These are phyloP conservation scores for Phataginus tetradactyla DNA, from an alignment of 2,797 vertebrate genomes.

Conservation along the genomic window DNA sequence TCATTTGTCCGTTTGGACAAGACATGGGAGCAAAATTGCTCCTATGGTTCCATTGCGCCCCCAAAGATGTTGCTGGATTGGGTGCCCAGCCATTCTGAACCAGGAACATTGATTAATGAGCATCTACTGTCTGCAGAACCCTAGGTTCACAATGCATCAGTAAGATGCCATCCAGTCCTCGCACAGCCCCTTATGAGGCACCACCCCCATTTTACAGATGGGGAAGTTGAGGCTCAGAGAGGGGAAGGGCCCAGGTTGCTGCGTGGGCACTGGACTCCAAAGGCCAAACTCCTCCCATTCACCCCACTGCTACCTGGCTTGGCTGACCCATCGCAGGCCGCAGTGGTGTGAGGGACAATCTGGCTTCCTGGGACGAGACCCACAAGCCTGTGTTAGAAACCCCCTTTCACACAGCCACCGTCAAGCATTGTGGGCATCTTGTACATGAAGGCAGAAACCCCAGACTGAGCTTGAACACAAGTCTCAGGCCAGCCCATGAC, in stretches of 20 bases:
- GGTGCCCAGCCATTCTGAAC: no score
- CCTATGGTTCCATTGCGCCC: neutral
- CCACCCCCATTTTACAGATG: neutral
- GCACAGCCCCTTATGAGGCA: neutral
- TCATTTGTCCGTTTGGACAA: neutral
- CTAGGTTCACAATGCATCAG: neutral
- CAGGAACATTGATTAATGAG: neutral
- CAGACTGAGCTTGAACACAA: neutral
- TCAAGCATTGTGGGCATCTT: no score
- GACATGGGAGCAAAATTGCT: neutral
- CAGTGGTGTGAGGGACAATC: neutral
- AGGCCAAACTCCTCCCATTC: neutral
- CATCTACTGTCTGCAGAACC: neutral
- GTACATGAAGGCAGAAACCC: neutral
- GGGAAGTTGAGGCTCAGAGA: neutral
- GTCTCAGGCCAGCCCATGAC: neutral
- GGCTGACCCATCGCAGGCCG: neutral
- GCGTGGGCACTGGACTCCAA: neutral
- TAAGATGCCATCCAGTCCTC: neutral
- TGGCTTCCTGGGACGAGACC: neutral
- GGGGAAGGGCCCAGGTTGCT: neutral
- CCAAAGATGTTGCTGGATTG: neutral
- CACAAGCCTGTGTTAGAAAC: fast-evolving
- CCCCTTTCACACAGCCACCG: fast-evolving
- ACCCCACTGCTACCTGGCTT: fast-evolving